Base-by-base conservation (phyloP, 2,888 invertebrate species). In the Amaurobius ferox region DNA sequence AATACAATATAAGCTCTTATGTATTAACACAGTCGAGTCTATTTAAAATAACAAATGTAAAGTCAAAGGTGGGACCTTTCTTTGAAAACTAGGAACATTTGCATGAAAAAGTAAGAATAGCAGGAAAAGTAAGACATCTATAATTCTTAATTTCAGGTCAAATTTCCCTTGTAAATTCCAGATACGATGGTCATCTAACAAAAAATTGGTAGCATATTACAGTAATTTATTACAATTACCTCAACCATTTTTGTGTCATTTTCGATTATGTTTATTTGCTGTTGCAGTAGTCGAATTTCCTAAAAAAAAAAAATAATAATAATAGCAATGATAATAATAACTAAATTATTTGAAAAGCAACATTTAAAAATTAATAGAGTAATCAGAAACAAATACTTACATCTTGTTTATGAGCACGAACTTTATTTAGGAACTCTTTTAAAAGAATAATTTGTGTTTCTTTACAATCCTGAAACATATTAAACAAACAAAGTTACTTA, bases 341-440 rank as follows among this genome's bases (percentile, higher is more conserved):
- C 13, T 35, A 76, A 19, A 76, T 48, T 44, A 48, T 44, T 28
- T 29, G 39, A 68, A 77, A 67, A n/a, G 72, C 32, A 35, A 6
- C 9, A 7, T 5, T 35, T 7, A 7, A 35, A 28, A 64, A 35
- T 66, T 32, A 67, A 16, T 29, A 29, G 48, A 55, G 7, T 44
- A 16, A 81, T 32, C 39, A 16, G 3, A 66, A 32, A 30, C 40
- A n/a, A 23, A 29, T 39, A 88, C 94, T 94, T 88, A 93, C 93
- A 88, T 94, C 94, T 89, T 94, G 93, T 89, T 96, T 95, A 89
- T 95, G 94, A 73, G 94, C 93, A 74, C 95, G 92, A 88, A 97
- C 93, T 90, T 96, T 95, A 83, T 94, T 93, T 26, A 97, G 92
- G 91, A 98, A 97, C 91, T 97, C 96, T 90, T 95, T 94, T 55